Base-by-base conservation (phyloP, 2,888 invertebrate genomes). In the Lasioglossum leucozonium region DNA sequence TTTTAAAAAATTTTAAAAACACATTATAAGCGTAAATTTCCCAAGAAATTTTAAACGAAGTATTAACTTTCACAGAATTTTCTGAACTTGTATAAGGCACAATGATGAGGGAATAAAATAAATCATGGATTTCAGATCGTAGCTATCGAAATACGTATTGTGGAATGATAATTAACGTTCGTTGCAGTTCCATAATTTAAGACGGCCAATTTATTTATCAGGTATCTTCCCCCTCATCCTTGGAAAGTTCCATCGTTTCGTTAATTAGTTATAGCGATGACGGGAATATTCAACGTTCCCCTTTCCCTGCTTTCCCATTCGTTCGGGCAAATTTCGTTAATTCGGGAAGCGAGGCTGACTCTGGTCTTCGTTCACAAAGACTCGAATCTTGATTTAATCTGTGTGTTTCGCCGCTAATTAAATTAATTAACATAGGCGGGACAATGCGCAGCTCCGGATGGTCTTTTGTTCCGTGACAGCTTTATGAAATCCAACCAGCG, bases 341-440 rank as follows among this genome's bases (percentile, higher is more conserved):
- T 77, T 74, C 51, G 16, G 40, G 47, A 77, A 82, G 42, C 65
- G 37, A 8, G 34, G 26, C 22, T 16, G 62, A 30, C 34, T n/a
- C 30, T 26, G 11, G 44, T 34, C 40, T 26, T 26, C 16, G 51
- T 62, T 26, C 34, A 77, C 76, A 84, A 84, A 84, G 77, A 84
- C 73, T 82, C 47, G 75, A 62, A 65, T 65, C 84, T 82, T 75
- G 78, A 84, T 82, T 82, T 82, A 75, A 84, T 84, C 83, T 42
- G 71, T 62, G 72, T 74, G 72, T 75, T 79, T 58, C 78, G 72
- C 34, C 22, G 78, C 72, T 84, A 79, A 82, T 84, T 84, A 84
- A 72, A 74, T 78, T 84, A 84, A 84, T 84, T 84, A 84, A 82
- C 75, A 75, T 67, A 72, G 62, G 62, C 74, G 55, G 75, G 72